These are phyloP conservation scores for Hippotragus niger DNA, from an alignment of 2,113 vertebrate genomes.

Conservation along the genomic window DNA sequence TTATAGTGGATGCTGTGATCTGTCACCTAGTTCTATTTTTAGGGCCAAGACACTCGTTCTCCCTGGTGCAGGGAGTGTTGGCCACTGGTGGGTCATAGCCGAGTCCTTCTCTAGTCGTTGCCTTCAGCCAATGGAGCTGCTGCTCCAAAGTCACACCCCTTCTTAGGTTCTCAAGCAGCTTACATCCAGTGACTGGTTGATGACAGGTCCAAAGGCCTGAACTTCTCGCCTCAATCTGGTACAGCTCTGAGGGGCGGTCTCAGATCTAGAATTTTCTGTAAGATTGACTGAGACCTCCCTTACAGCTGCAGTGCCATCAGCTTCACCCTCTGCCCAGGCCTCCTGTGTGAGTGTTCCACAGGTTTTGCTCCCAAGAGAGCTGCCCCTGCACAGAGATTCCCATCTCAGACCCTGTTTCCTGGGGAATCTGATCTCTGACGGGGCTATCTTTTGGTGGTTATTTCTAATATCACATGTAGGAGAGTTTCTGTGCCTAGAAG, in stretches of 20 bases:
- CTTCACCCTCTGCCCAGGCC: too few species aligned
- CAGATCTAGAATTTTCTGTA: background rate
- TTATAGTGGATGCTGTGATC: too few species aligned
- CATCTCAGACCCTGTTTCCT: background rate
- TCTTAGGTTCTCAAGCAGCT: background rate
- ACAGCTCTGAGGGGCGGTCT: background rate
- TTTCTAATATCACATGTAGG: background rate
- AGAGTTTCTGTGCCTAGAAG: background rate
- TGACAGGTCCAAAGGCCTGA: background rate
- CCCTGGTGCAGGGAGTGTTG: background rate
- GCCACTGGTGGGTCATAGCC: background rate
- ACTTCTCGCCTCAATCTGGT: background rate
- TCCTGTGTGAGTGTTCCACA: background rate
- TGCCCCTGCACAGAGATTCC: background rate
- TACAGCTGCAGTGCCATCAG: fast-evolving
- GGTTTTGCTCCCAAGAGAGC: background rate
- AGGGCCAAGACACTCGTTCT: background rate
- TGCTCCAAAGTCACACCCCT: background rate
- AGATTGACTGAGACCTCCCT: background rate
- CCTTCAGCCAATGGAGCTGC: background rate
- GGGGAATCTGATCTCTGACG: background rate
- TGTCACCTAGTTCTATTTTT: background rate
- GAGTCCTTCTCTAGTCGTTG: background rate
- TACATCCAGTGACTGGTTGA: background rate
- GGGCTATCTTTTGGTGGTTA: background rate